These are phyloP conservation scores for Umimayanthus chanpuru DNA, from an alignment of 92 coral and sea anemone genomes.

Conservation along the genomic window DNA sequence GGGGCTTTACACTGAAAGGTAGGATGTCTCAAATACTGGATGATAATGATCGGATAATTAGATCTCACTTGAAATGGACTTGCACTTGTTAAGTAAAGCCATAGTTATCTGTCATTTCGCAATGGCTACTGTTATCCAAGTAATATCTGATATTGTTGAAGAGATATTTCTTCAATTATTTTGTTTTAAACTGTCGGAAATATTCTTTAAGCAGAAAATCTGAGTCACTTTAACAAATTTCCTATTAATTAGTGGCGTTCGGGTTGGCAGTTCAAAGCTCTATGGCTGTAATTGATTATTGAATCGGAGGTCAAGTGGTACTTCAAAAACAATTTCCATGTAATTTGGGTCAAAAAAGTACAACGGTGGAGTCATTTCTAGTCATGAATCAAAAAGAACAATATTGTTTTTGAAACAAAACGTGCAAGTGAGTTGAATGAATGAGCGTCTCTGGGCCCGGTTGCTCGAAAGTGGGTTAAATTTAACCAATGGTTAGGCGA, in stretches of 20 bases:
- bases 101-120: too few relatives aligned
- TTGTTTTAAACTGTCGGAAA: not conserved
- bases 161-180: not conserved
- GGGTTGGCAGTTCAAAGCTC: not conserved
- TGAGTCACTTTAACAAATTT: not conserved
- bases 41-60: too few relatives aligned
- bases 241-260: not conserved
- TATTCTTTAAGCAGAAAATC: not conserved
- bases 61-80: not conserved
- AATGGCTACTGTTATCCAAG: not conserved
- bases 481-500: too few relatives aligned
- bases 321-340: not conserved
- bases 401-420: not conserved
- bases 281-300: not conserved
- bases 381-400: not conserved
- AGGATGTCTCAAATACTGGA: not conserved
- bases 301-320: constrained; percentile 13
- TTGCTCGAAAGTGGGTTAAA: too few relatives aligned
- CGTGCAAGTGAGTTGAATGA: not conserved
- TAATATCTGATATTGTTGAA: not conserved
- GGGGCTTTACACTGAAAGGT: not conserved
- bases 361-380: not conserved
- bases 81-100: not conserved
- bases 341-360: not conserved
- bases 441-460: not conserved